These are phyloP conservation scores for Hirudo medicinalis DNA, from an alignment of 1,140 invertebrate genomes.

Conservation along the genomic window DNA sequence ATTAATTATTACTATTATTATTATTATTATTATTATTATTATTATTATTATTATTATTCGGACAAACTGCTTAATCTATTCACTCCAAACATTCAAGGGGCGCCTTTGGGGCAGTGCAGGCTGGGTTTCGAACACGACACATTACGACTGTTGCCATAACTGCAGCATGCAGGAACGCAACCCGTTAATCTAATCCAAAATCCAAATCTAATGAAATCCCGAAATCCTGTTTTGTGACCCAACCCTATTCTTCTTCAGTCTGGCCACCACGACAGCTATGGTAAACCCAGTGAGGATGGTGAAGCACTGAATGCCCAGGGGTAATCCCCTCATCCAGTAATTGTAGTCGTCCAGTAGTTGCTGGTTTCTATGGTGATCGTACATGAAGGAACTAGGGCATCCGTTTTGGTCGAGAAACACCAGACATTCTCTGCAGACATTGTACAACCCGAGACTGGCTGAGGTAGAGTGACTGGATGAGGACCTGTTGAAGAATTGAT, in stretches of 20 bases:
- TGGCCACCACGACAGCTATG: slow-evolving; percentile 56
- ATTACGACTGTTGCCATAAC: too few species aligned
- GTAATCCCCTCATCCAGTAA: slow-evolving; percentile 50
- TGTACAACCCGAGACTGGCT: neutral
- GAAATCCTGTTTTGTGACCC: slow-evolving; percentile 26
- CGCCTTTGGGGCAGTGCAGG: too few species aligned
- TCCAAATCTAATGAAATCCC: neutral
- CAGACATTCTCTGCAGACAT: slow-evolving; percentile 25
- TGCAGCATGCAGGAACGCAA: too few species aligned
- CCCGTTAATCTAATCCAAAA: slow-evolving; percentile 28
- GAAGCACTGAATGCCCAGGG: slow-evolving; percentile 56
- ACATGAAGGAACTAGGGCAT: slow-evolving; percentile 44
- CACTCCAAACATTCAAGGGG: too few species aligned
- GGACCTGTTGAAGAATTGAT: slow-evolving; percentile 25
- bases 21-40: too few species aligned
- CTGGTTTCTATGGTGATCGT: slow-evolving; percentile 36
- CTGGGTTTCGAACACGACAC: too few species aligned
- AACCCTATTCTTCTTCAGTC: slow-evolving; percentile 63
- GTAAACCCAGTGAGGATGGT: slow-evolving; percentile 58
- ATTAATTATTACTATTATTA: too few species aligned
- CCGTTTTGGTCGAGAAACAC: slow-evolving; percentile 48
- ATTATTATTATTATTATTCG: too few species aligned
- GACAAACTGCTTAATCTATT: too few species aligned
- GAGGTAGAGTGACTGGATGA: neutral
- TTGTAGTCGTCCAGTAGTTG: slow-evolving; percentile 48